Percentiles rank a stretch among this genome's conserved stretches.
These are phyloP conservation scores for Acanthosepion lycidas DNA, from an alignment of 2,888 invertebrate species.

Conservation along the genomic window DNA sequence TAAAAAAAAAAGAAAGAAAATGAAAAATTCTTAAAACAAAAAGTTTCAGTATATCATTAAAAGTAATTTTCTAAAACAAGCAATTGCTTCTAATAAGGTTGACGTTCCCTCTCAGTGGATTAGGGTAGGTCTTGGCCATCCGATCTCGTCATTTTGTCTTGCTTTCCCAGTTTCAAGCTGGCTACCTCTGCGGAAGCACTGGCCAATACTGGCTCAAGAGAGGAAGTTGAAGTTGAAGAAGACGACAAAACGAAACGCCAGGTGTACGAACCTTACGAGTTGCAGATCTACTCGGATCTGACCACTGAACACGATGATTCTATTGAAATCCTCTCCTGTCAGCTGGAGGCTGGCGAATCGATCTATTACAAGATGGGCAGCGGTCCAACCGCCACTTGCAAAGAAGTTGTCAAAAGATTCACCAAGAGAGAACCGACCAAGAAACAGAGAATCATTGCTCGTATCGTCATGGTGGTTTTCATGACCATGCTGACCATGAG, in stretches of 20 bases:
- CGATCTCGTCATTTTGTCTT: neutral
- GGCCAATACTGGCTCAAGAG: constrained; percentile 33
- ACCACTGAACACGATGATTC: constrained; percentile 36
- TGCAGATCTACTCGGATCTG: constrained; percentile 37
- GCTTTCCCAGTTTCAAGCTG: constrained; percentile 5
- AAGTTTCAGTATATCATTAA: neutral
- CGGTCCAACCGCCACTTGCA: constrained; percentile 34
- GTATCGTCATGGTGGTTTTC: constrained; percentile 92
- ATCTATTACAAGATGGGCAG: constrained; percentile 41
- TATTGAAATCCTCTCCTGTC: constrained; percentile 42
- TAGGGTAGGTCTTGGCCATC: neutral
- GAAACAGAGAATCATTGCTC: constrained; percentile 56
- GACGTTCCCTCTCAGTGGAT: constrained; percentile 14
- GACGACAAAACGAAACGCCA: neutral
- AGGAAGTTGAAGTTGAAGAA: neutral
- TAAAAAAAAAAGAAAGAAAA: neutral
- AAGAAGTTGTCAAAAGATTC: constrained; percentile 39
- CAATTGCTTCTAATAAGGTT: neutral
- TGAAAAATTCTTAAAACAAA: neutral
- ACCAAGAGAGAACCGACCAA: constrained; percentile 51
- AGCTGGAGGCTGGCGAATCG: constrained; percentile 35
- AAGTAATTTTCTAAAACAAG: neutral
- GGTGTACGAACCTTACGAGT: constrained; percentile 35
- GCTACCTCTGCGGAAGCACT: constrained; percentile 40
- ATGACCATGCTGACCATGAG: constrained; percentile 90